phyloP scores from a whole-genome alignment of 1,140 invertebrate genomes.

The Cardiocondyla obscurior region DNA sequence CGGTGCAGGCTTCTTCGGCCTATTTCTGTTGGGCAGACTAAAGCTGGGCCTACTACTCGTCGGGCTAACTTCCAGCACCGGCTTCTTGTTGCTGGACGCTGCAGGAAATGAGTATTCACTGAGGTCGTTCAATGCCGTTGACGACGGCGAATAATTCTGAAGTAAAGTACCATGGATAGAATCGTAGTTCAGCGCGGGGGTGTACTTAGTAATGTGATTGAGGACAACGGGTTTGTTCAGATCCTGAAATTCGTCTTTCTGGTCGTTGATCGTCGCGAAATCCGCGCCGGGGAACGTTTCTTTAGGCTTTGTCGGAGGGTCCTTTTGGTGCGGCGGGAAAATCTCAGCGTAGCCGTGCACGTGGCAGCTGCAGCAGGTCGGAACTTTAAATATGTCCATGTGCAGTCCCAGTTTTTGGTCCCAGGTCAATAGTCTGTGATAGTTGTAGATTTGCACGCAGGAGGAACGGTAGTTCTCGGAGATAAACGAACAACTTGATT shows the following conservation, averaged over 20 bases:
- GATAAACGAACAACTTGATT: conserved; percentile 90
- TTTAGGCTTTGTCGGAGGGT: conserved; percentile 73
- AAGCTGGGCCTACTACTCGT: conserved; percentile 71
- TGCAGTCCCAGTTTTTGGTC: conserved; percentile 91
- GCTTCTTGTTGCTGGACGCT: conserved; percentile 74
- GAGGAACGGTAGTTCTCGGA: conserved; percentile 92
- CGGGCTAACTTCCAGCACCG: conserved; percentile 66
- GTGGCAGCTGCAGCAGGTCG: conserved; percentile 93
- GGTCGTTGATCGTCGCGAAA: conserved; percentile 72
- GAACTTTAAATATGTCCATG: conserved; percentile 95
- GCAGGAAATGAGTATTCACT: neutral
- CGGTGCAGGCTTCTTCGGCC: conserved; percentile 74
- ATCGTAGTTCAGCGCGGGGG: conserved; percentile 58
- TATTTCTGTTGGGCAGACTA: conserved; percentile 60
- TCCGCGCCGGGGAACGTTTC: conserved; percentile 81
- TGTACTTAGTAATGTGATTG: conserved; percentile 69
- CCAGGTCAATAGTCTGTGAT: conserved; percentile 93
- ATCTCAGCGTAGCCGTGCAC: conserved; percentile 90
- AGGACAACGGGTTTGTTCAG: conserved; percentile 49
- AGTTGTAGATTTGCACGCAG: conserved; percentile 93
- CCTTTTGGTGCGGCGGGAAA: conserved; percentile 85
- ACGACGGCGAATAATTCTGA: neutral
- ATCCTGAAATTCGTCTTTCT: conserved; percentile 70
- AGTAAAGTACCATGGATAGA: conserved; percentile 60
- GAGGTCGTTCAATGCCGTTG: neutral